Percentiles rank a stretch among this genome's conserved stretches.
Evolutionary conservation across 2,113 vertebrate genomes (phyloP).

Genomic region (Plecturocebus donacophilus): DNA sequence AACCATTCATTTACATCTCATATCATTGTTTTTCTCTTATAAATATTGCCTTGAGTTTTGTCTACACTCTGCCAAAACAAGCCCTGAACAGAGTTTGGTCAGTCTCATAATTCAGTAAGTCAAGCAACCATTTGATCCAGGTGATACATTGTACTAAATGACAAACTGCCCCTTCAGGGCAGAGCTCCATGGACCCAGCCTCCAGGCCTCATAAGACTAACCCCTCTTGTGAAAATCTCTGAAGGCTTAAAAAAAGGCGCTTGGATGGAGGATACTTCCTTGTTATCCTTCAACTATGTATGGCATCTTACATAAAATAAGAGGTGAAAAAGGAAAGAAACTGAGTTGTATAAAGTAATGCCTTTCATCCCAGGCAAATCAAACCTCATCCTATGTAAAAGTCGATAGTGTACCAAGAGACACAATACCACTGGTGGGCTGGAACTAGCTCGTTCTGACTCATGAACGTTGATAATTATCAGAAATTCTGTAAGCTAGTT

Average conservation of each 20-base stretch:
- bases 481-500: background rate
- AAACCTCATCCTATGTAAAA: background rate
- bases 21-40: background rate
- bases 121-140: background rate
- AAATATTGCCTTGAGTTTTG: background rate
- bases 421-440: accelerated
- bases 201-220: background rate
- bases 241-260: background rate
- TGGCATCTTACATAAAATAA: background rate
- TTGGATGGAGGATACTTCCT: no score
- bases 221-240: background rate
- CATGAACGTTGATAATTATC: background rate
- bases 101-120: background rate
- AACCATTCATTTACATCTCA: background rate
- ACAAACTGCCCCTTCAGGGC: background rate
- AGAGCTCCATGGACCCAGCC: background rate
- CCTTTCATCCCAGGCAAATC: background rate
- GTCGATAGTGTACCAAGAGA: background rate
- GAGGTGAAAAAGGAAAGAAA: background rate
- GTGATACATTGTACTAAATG: background rate
- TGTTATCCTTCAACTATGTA: background rate
- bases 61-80: background rate
- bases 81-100: background rate
- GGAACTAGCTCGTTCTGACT: background rate
- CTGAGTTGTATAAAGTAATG: background rate